phyloP scores from a whole-genome alignment of 2,113 vertebrate species.

The Chaetorhynchus papuensis region DNA sequence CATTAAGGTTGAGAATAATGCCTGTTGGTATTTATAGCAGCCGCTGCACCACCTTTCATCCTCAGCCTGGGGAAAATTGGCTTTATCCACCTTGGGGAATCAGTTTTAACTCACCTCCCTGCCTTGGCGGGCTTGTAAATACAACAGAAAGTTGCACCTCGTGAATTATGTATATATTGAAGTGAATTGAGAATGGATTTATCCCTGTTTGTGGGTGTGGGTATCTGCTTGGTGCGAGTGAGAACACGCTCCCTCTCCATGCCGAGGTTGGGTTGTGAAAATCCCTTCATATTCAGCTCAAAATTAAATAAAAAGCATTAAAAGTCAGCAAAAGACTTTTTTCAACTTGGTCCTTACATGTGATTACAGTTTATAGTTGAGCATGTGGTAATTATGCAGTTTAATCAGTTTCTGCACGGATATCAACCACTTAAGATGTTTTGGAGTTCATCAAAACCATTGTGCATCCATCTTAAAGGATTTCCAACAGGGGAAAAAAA shows the following conservation, averaged over 20 bases:
- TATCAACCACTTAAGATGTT: background rate
- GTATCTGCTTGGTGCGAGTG: background rate
- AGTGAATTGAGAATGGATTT: background rate
- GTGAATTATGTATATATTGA: background rate
- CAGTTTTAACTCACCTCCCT: background rate
- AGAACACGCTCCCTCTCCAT: background rate
- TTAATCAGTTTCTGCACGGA: background rate
- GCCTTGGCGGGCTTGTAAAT: background rate
- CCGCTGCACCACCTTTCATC: background rate
- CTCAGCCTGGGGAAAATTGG: background rate
- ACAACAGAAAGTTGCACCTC: background rate
- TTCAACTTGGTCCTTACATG: background rate
- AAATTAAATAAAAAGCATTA: background rate
- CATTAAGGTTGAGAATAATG: conserved; percentile 1
- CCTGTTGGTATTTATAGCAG: conserved; percentile 17
- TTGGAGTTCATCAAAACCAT: background rate
- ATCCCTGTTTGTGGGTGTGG: too few relatives aligned
- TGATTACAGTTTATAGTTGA: background rate
- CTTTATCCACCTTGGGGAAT: background rate
- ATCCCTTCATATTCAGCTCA: background rate
- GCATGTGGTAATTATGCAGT: background rate
- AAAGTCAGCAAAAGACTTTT: background rate
- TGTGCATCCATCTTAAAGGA: background rate
- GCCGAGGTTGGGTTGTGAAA: background rate
- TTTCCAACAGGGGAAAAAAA: background rate